Conservation (phyloP, 1,140 invertebrate species). For the Drosophila nebulosa region DNA sequence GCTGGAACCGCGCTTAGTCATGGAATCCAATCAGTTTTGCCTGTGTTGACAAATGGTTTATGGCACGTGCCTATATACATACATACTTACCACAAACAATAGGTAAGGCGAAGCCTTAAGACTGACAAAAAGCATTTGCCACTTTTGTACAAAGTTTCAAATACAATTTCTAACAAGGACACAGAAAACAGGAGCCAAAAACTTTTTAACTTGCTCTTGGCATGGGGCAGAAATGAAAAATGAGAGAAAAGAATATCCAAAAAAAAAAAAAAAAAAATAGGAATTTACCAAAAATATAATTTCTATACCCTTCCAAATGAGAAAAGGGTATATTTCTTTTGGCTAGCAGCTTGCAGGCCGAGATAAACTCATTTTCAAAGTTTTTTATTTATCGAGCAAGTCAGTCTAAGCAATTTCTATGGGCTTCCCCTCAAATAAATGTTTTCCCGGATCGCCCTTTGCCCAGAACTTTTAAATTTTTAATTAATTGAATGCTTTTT, state of each 20-base stretch:
- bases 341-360: too few relatives aligned
- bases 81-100: conserved; percentile 7
- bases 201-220: not conserved
- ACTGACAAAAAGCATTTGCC: conserved; percentile 58
- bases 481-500: too few relatives aligned
- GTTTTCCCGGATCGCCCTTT: too few relatives aligned
- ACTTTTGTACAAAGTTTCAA: conserved; percentile 66
- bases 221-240: not conserved
- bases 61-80: conserved; percentile 58
- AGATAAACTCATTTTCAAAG: too few relatives aligned
- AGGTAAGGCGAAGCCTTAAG: conserved; percentile 11
- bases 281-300: not conserved
- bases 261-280: not conserved
- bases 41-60: conserved; percentile 68
- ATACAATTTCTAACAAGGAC: conserved; percentile 59
- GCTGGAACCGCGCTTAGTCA: conserved; percentile 41
- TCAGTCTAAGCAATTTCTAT: too few relatives aligned
- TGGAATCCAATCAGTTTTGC: conserved; percentile 64
- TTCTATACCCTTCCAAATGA: not conserved
- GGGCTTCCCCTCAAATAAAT: too few relatives aligned
- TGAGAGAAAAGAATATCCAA: not conserved
- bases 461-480: too few relatives aligned
- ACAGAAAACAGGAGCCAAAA: not conserved
- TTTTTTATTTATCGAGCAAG: too few relatives aligned
- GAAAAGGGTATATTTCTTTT: not conserved